Evolutionary conservation across 2,888 invertebrate species (phyloP), one percentile per base, ranked within the genome.

Genomic region (Lymantria monacha): DNA sequence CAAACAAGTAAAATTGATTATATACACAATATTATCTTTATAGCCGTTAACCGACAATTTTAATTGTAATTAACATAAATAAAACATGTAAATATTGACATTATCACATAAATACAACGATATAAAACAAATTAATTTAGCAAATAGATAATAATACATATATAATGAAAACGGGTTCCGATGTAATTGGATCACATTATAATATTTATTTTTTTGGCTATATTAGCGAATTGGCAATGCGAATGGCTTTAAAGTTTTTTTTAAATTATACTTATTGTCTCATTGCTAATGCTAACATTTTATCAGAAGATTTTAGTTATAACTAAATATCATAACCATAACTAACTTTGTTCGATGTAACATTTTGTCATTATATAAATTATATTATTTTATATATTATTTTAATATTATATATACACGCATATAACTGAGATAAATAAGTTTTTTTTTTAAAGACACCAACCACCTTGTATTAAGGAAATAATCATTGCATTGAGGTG

Each of bases 151-250:
- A 62, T 56, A 22, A 46, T 33, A 15, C 31, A 22, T 33, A 41
- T 13, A 41, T 41, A 49, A 48, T 45, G 14, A 47, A 47, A 51
- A 51, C 63, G 49, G 53, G 59, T 66, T 58, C 46, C 44, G 44
- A 60, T 53, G 44, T 50, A 41, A 48, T 58, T 61, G 46, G 30
- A 54, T 56, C 46, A 54, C 22, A 22, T 22, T 22, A n/a, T n/a
- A n/a, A n/a, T n/a, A n/a, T n/a, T 22, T 53, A 58, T 45, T 52
- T 37, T 48, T 53, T 40, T 48, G 60, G 56, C 58, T 61, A 54
- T 53, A 56, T 51, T 57, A 53, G 83, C 81, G 83, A 81, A 79
- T 76, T 75, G 61, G 83, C 81, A 50, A 70, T 71, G 85, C 85
- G 82, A 82, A 48, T 67, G 65, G n/a, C n/a, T n/a, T 44, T 47